phyloP scores from a whole-genome alignment of 2,888 invertebrate genomes.

The Colostygia pectinataria region DNA sequence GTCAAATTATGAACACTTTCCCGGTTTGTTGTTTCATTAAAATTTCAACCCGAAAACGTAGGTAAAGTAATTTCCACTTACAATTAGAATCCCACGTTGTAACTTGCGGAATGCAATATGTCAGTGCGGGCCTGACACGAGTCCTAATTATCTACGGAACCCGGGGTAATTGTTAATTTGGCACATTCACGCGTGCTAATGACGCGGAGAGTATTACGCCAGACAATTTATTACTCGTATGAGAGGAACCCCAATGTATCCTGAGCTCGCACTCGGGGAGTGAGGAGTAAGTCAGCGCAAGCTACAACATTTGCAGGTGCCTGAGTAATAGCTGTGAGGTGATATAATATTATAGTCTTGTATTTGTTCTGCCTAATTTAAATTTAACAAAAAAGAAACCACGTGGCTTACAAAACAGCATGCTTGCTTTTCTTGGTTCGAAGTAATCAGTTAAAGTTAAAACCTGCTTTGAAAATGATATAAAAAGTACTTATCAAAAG shows the following conservation, averaged over 20 bases:
- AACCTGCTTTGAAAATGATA: no score
- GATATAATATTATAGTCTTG: no score
- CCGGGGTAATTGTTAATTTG: slow-evolving; percentile 76
- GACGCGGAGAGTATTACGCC: slow-evolving; percentile 53
- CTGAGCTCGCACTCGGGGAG: slow-evolving; percentile 34
- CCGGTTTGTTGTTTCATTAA: not conserved
- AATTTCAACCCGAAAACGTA: slow-evolving; percentile 5
- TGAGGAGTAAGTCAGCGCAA: no score
- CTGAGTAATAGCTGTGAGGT: no score
- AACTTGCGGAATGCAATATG: slow-evolving; percentile 37
- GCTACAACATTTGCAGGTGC: no score
- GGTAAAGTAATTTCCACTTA: slow-evolving; percentile 10
- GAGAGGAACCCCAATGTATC: slow-evolving; percentile 54
- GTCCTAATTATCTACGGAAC: slow-evolving; percentile 74
- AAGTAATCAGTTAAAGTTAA: no score
- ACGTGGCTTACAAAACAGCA: no score
- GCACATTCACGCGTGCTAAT: slow-evolving; percentile 73
- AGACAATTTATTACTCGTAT: slow-evolving; percentile 58
- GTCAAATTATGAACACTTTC: no score
- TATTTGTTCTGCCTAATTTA: no score
- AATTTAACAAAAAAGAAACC: no score
- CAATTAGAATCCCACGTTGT: slow-evolving; percentile 20
- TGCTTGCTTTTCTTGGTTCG: no score
- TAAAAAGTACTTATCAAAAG: no score
- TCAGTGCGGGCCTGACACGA: slow-evolving; percentile 48